Conservation (phyloP, 2,888 invertebrate genomes). For the Dryomyza anilis region DNA sequence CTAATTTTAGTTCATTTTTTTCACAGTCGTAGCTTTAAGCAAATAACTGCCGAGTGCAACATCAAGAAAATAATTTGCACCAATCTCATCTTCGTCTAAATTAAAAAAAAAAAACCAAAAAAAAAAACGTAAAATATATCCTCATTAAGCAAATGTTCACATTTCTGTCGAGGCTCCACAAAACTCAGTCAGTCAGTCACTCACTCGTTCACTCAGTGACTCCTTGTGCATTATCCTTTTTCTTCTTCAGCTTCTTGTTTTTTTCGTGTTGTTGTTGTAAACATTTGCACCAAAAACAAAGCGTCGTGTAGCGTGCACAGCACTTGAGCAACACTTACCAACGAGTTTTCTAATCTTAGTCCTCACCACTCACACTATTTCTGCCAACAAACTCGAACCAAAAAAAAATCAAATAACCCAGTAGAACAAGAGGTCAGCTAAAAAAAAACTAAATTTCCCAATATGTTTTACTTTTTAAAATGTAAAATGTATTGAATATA, state of each 20-base stretch:
- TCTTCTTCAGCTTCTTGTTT: no score
- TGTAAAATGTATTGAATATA: no score
- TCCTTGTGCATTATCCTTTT: no score
- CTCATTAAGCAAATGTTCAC: constrained; percentile 27
- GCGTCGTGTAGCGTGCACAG: neutral
- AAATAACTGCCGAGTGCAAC: constrained; percentile 16
- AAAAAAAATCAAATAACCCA: no score
- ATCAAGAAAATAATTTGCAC: neutral
- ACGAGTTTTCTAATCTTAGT: constrained; percentile 8
- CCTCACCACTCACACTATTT: neutral
- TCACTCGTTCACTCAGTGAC: no score
- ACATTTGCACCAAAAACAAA: constrained; percentile 10
- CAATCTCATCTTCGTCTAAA: neutral
- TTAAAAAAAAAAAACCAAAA: constrained; percentile 7
- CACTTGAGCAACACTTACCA: neutral
- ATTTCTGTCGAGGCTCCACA: constrained; percentile 10
- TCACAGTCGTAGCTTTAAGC: constrained; percentile 7
- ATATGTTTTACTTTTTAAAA: no score
- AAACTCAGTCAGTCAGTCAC: no score
- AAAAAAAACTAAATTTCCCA: no score
- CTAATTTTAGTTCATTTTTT: neutral
- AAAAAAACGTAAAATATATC: constrained; percentile 13
- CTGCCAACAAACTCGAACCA: no score
- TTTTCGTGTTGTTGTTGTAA: neutral
- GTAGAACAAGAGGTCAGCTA: no score